phyloP scores from a whole-genome alignment of 2,797 vertebrate genomes.

The Clamator glandarius region DNA sequence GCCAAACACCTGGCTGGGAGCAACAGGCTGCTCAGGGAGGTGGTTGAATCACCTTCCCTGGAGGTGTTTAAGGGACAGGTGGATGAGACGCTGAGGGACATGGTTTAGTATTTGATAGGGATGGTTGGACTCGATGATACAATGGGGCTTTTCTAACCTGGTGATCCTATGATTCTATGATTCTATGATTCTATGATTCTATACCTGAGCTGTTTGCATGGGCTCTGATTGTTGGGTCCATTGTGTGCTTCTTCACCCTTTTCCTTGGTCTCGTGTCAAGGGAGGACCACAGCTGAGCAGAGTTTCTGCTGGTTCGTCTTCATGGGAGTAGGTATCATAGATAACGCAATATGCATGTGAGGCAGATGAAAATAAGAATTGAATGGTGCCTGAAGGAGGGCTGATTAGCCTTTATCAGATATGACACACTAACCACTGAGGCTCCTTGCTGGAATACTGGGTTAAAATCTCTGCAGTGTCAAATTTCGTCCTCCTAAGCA shows the following conservation, averaged over 20 bases:
- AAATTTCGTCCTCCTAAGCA: slow-evolving; percentile 29
- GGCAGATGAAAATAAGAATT: slow-evolving; percentile 38
- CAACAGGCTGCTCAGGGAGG: too few species aligned
- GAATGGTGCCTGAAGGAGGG: slow-evolving; percentile 51
- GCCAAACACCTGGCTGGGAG: background rate
- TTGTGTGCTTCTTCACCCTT: accelerated
- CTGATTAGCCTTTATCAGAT: slow-evolving; percentile 55
- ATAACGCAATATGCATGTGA: background rate
- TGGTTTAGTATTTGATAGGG: too few species aligned
- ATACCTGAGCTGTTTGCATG: background rate
- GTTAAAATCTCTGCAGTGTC: slow-evolving; percentile 34
- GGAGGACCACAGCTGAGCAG: background rate
- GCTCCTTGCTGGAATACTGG: slow-evolving; percentile 1
- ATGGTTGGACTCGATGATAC: too few species aligned
- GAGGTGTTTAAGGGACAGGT: too few species aligned
- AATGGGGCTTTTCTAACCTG: too few species aligned
- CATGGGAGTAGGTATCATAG: accelerated
- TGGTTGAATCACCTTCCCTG: too few species aligned
- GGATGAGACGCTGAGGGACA: too few species aligned
- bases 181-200: too few species aligned
- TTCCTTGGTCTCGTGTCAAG: background rate
- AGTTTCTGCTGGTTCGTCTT: background rate
- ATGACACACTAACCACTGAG: slow-evolving; percentile 17
- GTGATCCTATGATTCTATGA: too few species aligned
- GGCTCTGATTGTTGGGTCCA: accelerated